A percentile compares a stretch with the other conserved stretches of the same genome.
These are phyloP conservation scores for Cassiopea andromeda DNA, from an alignment of 30 jellyfish, hydroid and myxozoan genomes.

Conservation along the genomic window DNA sequence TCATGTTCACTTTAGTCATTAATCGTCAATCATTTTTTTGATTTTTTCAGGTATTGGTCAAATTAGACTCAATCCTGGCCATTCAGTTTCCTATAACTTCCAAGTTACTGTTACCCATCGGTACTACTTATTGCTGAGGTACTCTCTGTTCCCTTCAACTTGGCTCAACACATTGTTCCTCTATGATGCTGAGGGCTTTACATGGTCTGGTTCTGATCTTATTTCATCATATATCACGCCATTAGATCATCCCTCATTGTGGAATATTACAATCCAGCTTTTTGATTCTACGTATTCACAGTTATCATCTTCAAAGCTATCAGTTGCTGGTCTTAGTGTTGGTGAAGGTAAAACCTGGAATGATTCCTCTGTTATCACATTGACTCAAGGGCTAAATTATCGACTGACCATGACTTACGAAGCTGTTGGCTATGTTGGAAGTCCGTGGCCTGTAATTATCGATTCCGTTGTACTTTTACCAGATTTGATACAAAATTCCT, in stretches of 20 bases:
- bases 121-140: conserved; percentile 75
- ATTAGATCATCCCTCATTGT: conserved; percentile 74
- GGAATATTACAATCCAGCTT: conserved; percentile 57
- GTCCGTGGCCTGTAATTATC: conserved; percentile 89
- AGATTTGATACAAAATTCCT: conserved; percentile 62
- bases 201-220: conserved; percentile 81
- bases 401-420: conserved; percentile 59
- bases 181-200: conserved; percentile 73
- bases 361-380: conserved; percentile 43
- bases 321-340: conserved; percentile 58
- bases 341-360: conserved; percentile 78
- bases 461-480: conserved; percentile 84
- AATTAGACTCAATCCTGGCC: conserved; percentile 39
- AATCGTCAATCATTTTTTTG: neutral
- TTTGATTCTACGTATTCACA: conserved; percentile 16
- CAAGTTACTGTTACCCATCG: conserved; percentile 79
- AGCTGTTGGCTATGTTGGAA: conserved; percentile 65
- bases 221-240: conserved; percentile 30
- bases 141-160: conserved; percentile 79
- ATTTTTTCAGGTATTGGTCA: conserved; percentile 57
- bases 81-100: conserved; percentile 50
- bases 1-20: neutral
- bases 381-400: conserved; percentile 57
- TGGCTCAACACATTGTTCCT: conserved; percentile 79
- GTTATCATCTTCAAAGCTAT: conserved; percentile 11